Conservation (phyloP, 2,113 vertebrate species). For the Triplophysa tibetana region DNA sequence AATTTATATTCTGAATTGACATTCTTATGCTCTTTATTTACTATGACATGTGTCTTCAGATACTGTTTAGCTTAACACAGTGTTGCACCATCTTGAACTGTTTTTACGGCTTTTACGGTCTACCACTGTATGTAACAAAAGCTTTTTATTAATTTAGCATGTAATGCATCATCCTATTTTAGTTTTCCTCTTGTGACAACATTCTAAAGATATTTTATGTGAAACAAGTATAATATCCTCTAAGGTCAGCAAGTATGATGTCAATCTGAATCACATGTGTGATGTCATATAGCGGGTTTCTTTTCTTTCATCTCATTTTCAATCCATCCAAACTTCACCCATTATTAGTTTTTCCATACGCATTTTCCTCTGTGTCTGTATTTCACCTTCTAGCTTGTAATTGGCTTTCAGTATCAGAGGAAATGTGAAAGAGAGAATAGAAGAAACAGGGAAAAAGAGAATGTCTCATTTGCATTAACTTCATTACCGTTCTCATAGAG, state of each 20-base stretch:
- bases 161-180: too few species aligned
- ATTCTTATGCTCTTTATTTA: too few species aligned
- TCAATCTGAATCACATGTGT: background rate
- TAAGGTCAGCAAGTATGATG: background rate
- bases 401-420: constrained; percentile 55
- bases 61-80: too few species aligned
- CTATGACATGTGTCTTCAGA: too few species aligned
- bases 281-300: background rate
- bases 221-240: background rate
- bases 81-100: too few species aligned
- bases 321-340: background rate
- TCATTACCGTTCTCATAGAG: constrained; percentile 74
- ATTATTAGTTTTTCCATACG: constrained; percentile 26
- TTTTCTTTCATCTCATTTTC: constrained; percentile 23
- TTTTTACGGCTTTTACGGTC: too few species aligned
- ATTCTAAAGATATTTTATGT: background rate
- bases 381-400: constrained; percentile 53
- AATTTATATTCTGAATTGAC: too few species aligned
- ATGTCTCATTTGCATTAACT: constrained; percentile 77
- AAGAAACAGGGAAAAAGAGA: constrained; percentile 54
- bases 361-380: constrained; percentile 35
- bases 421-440: constrained; percentile 42
- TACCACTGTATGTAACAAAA: too few species aligned
- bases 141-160: too few species aligned
- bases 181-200: background rate